These are phyloP conservation scores for Hyles vespertilio DNA, from an alignment of 1,140 invertebrate genomes.

Conservation along the genomic window DNA sequence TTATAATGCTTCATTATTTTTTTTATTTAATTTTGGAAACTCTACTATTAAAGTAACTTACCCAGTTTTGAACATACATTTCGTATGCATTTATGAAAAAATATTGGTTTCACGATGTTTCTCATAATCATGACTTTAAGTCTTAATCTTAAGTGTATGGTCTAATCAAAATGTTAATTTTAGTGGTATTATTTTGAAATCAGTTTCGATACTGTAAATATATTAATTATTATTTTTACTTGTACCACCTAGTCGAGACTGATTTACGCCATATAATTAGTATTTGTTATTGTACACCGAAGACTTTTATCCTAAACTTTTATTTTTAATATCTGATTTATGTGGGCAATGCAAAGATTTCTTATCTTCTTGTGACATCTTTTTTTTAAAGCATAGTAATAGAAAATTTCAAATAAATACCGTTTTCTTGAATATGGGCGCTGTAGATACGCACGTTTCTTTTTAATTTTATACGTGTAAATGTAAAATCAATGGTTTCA, in stretches of 20 bases:
- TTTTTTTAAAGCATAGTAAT: too few species aligned
- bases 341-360: neutral
- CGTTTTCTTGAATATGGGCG: too few species aligned
- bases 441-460: too few species aligned
- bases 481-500: too few species aligned
- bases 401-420: neutral
- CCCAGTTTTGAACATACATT: too few species aligned
- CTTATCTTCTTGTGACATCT: too few species aligned
- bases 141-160: conserved; percentile 16
- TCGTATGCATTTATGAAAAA: neutral
- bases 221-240: conserved; percentile 21
- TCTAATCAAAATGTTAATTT: conserved; percentile 20
- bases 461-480: too few species aligned
- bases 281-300: conserved; percentile 17
- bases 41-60: too few species aligned
- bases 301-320: neutral
- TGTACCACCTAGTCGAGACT: conserved; percentile 51
- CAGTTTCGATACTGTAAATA: conserved; percentile 53
- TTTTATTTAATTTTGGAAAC: too few species aligned
- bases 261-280: conserved; percentile 53
- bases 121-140: conserved; percentile 21
- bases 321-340: neutral
- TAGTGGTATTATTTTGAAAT: conserved; percentile 23
- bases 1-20: too few species aligned
- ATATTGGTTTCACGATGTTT: neutral